phyloP scores from a whole-genome alignment of 1,140 invertebrate species.

The Ridgeia piscesae region DNA sequence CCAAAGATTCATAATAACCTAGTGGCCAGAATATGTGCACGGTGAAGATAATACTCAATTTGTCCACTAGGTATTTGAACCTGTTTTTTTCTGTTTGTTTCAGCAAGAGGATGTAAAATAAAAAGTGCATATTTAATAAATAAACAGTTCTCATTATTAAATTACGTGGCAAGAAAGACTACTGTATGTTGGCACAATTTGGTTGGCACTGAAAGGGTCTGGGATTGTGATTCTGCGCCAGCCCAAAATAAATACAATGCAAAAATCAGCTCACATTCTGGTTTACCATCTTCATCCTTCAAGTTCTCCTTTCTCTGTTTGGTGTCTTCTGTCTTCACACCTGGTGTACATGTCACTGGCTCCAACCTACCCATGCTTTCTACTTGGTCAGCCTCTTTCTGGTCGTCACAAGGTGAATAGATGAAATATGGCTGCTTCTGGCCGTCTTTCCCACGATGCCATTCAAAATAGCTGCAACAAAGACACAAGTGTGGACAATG shows the following conservation, averaged over 20 bases:
- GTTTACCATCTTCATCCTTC: background rate
- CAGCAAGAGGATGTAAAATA: no score
- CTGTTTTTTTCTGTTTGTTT: no score
- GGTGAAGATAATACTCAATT: background rate
- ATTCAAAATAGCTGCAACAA: conserved; percentile 73
- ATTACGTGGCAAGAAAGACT: background rate
- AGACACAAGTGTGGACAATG: background rate
- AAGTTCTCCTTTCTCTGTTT: background rate
- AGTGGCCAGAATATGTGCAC: background rate
- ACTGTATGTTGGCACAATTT: no score
- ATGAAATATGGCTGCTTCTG: conserved; percentile 79
- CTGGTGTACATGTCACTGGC: background rate
- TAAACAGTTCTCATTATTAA: background rate
- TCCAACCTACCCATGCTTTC: background rate
- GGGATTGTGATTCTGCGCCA: no score
- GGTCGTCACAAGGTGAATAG: conserved; percentile 63
- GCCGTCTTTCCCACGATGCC: conserved; percentile 66
- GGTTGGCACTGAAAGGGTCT: no score
- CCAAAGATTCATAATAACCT: no score
- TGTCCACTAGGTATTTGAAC: no score
- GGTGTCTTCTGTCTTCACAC: background rate
- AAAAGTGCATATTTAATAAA: no score
- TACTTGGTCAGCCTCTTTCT: background rate
- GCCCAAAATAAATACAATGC: no score
- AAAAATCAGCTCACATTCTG: background rate